Conservation (phyloP, 2,888 invertebrate genomes). For the Hetaerina titia region DNA sequence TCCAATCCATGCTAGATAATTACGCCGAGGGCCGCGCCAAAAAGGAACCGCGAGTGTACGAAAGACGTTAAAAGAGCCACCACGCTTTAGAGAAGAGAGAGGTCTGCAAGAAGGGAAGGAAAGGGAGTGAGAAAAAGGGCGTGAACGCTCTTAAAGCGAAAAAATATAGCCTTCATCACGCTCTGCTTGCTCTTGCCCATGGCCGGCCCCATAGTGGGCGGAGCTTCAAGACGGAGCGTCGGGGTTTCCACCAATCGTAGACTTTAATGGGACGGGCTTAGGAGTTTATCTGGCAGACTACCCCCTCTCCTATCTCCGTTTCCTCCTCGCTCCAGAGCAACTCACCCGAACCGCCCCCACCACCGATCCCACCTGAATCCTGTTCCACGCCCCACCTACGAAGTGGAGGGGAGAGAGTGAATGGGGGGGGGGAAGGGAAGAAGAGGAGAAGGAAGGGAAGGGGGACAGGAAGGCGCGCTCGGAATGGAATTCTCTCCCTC, state of each 20-base stretch:
- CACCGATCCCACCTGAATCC: not conserved
- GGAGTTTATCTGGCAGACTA: not conserved
- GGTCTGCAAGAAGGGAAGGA: not conserved
- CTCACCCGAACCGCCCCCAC: not conserved
- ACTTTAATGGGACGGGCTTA: not conserved
- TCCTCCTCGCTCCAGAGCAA: not conserved
- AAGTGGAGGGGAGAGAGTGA: not conserved
- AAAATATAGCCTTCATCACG: slow-evolving; percentile 65
- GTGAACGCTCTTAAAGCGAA: slow-evolving; percentile 40
- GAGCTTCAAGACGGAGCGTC: not conserved
- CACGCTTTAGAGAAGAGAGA: not conserved
- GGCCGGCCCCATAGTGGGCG: slow-evolving; percentile 51
- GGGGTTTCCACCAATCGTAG: not conserved
- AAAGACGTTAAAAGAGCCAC: slow-evolving; percentile 35
- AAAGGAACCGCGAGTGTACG: slow-evolving; percentile 31
- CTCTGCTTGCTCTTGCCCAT: slow-evolving; percentile 29
- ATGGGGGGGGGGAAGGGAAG: not conserved
- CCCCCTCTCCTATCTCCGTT: slow-evolving; percentile 14
- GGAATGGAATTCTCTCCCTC: not conserved
- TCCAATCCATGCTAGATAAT: slow-evolving; percentile 46
- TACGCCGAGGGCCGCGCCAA: not conserved
- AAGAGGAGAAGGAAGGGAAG: not conserved
- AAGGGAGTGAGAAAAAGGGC: not conserved
- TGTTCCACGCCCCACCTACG: slow-evolving; percentile 45
- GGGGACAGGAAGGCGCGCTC: not conserved